Evolutionary conservation across 2,888 invertebrate species (phyloP).

Genomic region (Acrocera orbiculus): DNA sequence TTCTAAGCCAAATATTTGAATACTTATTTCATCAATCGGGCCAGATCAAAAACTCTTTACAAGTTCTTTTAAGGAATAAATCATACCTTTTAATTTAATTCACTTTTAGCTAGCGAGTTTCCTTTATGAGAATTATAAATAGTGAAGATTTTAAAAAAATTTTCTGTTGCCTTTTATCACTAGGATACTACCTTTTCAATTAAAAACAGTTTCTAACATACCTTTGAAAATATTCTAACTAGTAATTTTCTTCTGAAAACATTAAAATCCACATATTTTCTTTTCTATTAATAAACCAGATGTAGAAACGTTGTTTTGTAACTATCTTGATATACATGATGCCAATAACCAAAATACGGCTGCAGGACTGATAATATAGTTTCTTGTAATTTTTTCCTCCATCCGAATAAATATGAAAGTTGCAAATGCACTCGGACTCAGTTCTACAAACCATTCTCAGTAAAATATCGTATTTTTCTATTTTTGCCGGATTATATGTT

Average conservation of each 20-base stretch:
- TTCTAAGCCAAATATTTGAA: too few relatives aligned
- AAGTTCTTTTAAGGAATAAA: too few relatives aligned
- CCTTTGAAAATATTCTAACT: too few relatives aligned
- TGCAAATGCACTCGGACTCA: conserved; percentile 5
- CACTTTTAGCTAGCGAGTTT: too few relatives aligned
- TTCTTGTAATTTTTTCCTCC: conserved; percentile 6
- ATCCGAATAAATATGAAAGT: conserved; percentile 4
- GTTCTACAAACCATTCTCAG: conserved; percentile 5
- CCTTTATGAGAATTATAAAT: too few relatives aligned
- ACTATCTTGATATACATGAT: conserved; percentile 8
- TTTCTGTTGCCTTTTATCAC: too few relatives aligned
- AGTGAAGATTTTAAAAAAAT: too few relatives aligned
- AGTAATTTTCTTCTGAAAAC: conserved; percentile 5
- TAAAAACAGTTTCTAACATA: too few relatives aligned
- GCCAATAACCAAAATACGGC: conserved; percentile 6
- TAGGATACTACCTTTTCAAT: too few relatives aligned
- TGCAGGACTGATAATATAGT: conserved; percentile 3
- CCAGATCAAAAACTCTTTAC: too few relatives aligned
- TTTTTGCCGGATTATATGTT: conserved; percentile 6
- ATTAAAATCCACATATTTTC: conserved; percentile 6
- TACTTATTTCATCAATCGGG: too few relatives aligned
- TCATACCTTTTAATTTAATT: too few relatives aligned
- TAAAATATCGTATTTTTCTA: conserved; percentile 6
- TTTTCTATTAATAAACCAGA: conserved; percentile 7
- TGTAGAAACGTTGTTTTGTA: conserved; percentile 9